Conservation (phyloP, 2,113 vertebrate species). For the Malurus alboscapulatus region DNA sequence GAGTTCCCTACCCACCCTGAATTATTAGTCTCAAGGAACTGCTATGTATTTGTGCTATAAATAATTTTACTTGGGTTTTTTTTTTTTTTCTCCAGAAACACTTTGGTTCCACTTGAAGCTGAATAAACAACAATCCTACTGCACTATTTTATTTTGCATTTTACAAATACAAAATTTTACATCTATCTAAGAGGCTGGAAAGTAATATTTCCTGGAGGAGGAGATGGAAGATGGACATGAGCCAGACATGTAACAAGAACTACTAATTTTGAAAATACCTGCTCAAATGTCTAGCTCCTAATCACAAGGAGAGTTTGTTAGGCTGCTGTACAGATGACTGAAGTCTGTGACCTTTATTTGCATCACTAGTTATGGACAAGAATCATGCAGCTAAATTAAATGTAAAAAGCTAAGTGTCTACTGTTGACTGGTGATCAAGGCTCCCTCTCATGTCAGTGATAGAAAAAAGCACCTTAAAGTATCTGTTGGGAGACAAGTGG, state of each 20-base stretch:
- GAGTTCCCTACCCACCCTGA: not conserved
- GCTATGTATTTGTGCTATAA: not conserved
- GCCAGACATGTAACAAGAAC: not conserved
- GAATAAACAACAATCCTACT: not conserved
- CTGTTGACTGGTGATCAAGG: not conserved
- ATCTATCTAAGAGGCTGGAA: not conserved
- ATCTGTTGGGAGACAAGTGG: not conserved
- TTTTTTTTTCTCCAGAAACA: not conserved
- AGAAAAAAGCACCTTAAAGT: not conserved
- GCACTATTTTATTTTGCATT: not conserved
- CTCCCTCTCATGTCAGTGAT: not conserved
- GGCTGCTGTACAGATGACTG: not conserved
- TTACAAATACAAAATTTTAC: not conserved
- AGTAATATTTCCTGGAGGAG: not conserved
- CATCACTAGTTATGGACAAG: not conserved
- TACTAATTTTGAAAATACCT: conserved; percentile 13
- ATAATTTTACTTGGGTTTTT: not conserved
- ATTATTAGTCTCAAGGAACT: conserved; percentile 12
- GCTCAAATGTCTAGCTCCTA: not conserved
- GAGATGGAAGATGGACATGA: not conserved
- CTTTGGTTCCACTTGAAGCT: not conserved
- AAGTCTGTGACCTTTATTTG: not conserved
- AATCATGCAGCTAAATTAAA: not conserved
- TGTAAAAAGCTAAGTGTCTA: not conserved
- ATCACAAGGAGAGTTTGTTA: not conserved